Evolutionary conservation across 2,797 vertebrate species (phyloP), one percentile per base, ranked within the genome.

Genomic region (Sandelia bainsii): DNA sequence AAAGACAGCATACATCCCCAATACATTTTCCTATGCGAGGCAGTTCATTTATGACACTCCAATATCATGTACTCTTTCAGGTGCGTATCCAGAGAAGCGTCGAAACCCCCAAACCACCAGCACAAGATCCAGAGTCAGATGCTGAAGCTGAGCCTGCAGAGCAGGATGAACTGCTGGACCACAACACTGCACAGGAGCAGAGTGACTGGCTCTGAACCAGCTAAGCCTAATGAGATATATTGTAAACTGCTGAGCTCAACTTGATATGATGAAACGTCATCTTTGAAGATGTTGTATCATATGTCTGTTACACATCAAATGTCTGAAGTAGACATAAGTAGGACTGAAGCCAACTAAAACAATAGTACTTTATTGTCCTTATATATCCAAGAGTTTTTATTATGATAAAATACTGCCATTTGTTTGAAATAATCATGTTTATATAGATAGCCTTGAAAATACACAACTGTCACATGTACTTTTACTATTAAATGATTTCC

Each of bases 161-260:
- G 72, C 85, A 81, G 50, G 87, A 92, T 0, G 93, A 94, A 0
- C 90, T 95, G 27, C 84, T 95, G 72, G 75, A 86, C 0, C 0
- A 54, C 0, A 16, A 19, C 65, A 0, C 79, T 0, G 52, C 69
- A 6, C 72, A 6, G 14, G 77, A 61, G 37, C 87, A 72, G 54
- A 93, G 81, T 4, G 68, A 87, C 0, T 92, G 79, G 80, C 87
- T 92, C 49, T 93, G 85, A 92, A 63, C 6, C 64, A 32, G 49
- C 19, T 2, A 16, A 65, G 75, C 69, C 58, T 57, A 25, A 22
- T 11, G 25, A 46, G 20, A 62, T 19, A 34, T 61, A 66, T 65
- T 77, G 22, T 16, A 59, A 69, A 72, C 39, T 23, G 32, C 32
- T 54, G 29, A 3, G 42, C n/a, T 19, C 20, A 16, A 23, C 42